These are phyloP conservation scores for Galeopterus variegatus DNA, from an alignment of 2,113 vertebrate genomes.

Conservation along the genomic window DNA sequence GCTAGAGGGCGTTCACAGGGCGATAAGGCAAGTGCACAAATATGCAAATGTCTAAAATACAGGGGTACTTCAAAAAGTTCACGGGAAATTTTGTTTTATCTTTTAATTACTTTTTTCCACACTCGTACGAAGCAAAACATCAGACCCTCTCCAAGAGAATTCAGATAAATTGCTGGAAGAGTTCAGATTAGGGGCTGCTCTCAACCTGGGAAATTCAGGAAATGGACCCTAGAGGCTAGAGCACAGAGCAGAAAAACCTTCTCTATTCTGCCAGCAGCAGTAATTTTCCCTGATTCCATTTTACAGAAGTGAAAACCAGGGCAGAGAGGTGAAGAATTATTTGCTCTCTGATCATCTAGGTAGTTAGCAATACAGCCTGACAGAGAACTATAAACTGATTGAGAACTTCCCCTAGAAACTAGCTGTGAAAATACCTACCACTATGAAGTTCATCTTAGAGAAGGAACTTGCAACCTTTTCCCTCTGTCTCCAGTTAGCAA, in stretches of 20 bases:
- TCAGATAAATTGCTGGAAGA: neutral
- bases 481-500: too few relatives aligned
- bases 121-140: neutral
- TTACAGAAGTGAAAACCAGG: neutral
- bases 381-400: neutral
- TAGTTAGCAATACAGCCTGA: neutral
- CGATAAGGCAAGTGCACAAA: neutral
- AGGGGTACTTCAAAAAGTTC: neutral
- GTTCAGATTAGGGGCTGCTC: neutral
- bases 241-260: neutral
- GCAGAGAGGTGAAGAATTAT: neutral
- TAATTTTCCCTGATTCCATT: neutral
- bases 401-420: neutral
- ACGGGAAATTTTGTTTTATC: too few relatives aligned
- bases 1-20: neutral
- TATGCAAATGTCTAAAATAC: neutral
- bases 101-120: too few relatives aligned
- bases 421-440: accelerated
- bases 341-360: neutral
- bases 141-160: neutral
- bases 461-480: neutral
- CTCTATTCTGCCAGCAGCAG: neutral
- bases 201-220: neutral
- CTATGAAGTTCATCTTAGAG: too few relatives aligned
- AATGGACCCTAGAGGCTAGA: neutral